Evolutionary conservation across 2,888 invertebrate genomes (phyloP).

Genomic region (Orgyia antiqua): DNA sequence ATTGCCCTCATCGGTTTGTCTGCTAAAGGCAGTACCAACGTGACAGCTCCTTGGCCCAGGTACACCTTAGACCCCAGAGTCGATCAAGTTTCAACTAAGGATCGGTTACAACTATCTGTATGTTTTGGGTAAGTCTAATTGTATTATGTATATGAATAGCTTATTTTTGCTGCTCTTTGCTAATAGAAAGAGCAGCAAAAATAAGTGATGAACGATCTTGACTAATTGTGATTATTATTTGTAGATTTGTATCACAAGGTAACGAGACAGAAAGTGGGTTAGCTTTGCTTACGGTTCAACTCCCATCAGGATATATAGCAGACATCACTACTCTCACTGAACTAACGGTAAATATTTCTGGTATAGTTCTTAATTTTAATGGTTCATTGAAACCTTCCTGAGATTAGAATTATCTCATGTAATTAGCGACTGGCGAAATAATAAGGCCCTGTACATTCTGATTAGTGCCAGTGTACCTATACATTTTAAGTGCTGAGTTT

Average conservation of each 20-base stretch:
- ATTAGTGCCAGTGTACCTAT: too few species aligned
- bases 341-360: conserved; percentile 75
- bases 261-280: conserved; percentile 88
- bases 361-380: too few species aligned
- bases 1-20: conserved; percentile 87
- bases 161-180: neutral
- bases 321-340: conserved; percentile 85
- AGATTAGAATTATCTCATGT: too few species aligned
- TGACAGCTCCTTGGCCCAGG: conserved; percentile 91
- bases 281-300: conserved; percentile 92
- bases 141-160: neutral
- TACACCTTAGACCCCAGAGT: conserved; percentile 92
- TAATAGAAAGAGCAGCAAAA: too few species aligned
- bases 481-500: too few species aligned
- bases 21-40: conserved; percentile 90
- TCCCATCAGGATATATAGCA: conserved; percentile 94
- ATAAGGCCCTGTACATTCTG: too few species aligned
- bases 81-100: conserved; percentile 86
- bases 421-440: too few species aligned
- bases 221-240: too few species aligned
- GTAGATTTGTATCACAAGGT: conserved; percentile 81
- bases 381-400: too few species aligned
- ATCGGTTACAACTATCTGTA: conserved; percentile 88
- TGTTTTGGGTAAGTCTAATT: conserved; percentile 84
- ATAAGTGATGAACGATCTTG: too few species aligned